phyloP scores from a whole-genome alignment of 1,140 invertebrate genomes.

The Lepidotrigona ventralis region DNA sequence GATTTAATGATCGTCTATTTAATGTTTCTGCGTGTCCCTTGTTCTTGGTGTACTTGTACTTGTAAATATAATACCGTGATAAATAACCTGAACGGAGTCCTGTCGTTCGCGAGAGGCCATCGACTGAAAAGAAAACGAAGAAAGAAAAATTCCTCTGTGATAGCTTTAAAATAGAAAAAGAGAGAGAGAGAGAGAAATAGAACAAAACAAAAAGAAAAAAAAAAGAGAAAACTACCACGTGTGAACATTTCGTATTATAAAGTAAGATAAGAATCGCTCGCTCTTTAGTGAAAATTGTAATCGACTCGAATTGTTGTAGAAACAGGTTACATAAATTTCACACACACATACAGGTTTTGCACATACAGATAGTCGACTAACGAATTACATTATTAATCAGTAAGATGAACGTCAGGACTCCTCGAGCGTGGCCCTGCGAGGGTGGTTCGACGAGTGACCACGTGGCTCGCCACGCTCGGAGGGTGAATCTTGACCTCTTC shows the following conservation, averaged over 20 bases:
- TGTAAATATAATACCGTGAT: constrained; percentile 56
- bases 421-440: neutral
- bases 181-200: too few relatives aligned
- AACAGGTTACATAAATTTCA: neutral
- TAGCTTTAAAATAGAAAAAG: constrained; percentile 7
- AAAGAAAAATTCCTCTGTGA: constrained; percentile 27
- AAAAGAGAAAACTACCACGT: neutral
- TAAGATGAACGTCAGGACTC: neutral
- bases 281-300: neutral
- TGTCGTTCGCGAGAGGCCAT: neutral
- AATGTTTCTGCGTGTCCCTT: constrained; percentile 68
- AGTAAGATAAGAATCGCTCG: neutral
- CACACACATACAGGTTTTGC: neutral
- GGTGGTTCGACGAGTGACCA: too few relatives aligned
- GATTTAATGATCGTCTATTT: constrained; percentile 54
- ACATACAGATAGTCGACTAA: neutral
- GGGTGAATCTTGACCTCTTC: constrained; percentile 34
- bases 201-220: neutral
- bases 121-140: neutral
- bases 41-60: constrained; percentile 63
- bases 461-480: constrained; percentile 21
- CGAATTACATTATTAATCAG: neutral
- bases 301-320: neutral
- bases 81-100: constrained; percentile 41
- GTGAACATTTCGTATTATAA: neutral